Percentiles rank a stretch among this genome's conserved stretches.
These are phyloP conservation scores for Acleris emargana DNA, from an alignment of 2,888 invertebrate genomes.

Conservation along the genomic window DNA sequence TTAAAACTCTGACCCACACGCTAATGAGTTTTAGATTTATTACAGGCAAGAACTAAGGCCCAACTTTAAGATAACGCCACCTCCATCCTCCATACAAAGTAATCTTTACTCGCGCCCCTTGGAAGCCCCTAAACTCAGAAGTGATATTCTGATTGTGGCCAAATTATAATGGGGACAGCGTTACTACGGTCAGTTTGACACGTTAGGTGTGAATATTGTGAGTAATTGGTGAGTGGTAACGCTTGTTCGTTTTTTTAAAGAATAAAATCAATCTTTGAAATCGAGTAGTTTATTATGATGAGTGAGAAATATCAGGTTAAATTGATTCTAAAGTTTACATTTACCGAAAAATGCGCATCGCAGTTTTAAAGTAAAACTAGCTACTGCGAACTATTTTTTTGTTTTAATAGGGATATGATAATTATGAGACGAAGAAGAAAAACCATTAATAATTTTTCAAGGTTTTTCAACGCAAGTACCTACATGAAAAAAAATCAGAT, in stretches of 20 bases:
- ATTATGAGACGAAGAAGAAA: no score
- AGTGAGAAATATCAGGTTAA: no score
- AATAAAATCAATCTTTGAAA: background rate
- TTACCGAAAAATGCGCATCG: no score
- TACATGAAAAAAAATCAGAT: no score
- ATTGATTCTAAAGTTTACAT: no score
- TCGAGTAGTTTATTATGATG: no score
- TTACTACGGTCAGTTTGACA: conserved; percentile 27
- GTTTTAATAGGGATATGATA: no score
- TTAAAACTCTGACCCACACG: conserved; percentile 35
- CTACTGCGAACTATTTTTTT: no score
- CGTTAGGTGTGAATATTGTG: conserved; percentile 13
- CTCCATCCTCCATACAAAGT: conserved; percentile 65
- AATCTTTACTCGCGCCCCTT: conserved; percentile 74
- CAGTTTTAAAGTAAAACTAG: no score
- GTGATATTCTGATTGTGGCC: conserved; percentile 45
- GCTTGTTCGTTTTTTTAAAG: background rate
- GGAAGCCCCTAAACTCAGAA: conserved; percentile 63
- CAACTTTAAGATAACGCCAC: conserved; percentile 73
- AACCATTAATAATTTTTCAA: no score
- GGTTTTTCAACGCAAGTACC: no score
- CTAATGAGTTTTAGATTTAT: conserved; percentile 38
- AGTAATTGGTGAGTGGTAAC: background rate
- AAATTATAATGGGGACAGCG: conserved; percentile 35
- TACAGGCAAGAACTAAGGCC: conserved; percentile 51